Conservation (phyloP, 2,113 vertebrate genomes). For the Tretioscincus oriximinensis region DNA sequence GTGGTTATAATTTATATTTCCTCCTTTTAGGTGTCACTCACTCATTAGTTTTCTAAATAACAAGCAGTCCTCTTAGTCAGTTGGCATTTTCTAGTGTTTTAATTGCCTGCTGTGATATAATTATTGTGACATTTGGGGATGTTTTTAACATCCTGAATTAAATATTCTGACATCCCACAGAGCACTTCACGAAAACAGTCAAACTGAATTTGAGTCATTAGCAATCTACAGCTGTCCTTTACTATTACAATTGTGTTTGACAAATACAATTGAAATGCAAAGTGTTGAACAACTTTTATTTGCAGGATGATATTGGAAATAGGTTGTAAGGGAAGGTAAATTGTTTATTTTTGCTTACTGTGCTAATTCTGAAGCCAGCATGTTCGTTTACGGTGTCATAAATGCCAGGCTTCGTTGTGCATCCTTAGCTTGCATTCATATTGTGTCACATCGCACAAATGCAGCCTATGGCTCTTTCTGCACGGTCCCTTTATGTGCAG, state of each 20-base stretch:
- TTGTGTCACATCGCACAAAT: no score
- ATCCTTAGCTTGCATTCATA: no score
- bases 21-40: constrained; percentile 79
- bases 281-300: constrained; percentile 69
- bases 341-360: constrained; percentile 12
- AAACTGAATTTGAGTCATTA: constrained; percentile 84
- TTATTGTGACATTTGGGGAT: constrained; percentile 91
- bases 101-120: constrained; percentile 92
- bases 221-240: constrained; percentile 80
- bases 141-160: constrained; percentile 91
- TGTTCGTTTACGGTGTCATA: no score
- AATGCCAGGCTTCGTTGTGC: no score
- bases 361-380: neutral
- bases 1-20: constrained; percentile 68
- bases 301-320: constrained; percentile 49
- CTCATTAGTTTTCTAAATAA: constrained; percentile 86
- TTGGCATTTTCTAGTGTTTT: constrained; percentile 89
- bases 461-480: no score
- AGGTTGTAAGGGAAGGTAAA: constrained; percentile 32
- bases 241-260: constrained; percentile 77
- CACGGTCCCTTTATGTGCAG: no score
- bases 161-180: constrained; percentile 90
- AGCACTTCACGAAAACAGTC: constrained; percentile 86
- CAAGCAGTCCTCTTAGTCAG: constrained; percentile 84
- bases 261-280: constrained; percentile 72